These are phyloP conservation scores for Synanthedon formicaeformis DNA, from an alignment of 2,888 invertebrate genomes.

Conservation along the genomic window DNA sequence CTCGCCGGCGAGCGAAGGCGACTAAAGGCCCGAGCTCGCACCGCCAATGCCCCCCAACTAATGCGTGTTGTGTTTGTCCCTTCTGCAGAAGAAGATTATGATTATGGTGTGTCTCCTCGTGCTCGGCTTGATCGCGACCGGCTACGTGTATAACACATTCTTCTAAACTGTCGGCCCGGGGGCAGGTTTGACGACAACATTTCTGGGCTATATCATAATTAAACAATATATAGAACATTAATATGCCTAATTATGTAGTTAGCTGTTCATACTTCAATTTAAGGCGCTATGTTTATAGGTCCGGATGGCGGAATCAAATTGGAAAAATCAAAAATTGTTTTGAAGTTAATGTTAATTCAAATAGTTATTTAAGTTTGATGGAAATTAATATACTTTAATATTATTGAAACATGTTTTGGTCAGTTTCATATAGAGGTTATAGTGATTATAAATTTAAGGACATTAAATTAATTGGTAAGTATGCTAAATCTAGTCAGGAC, in stretches of 20 bases:
- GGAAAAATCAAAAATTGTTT: too few species aligned
- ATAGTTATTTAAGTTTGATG: background rate
- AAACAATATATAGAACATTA: slow-evolving; percentile 32
- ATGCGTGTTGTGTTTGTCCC: slow-evolving; percentile 62
- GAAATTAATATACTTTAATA: background rate
- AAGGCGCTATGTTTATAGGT: too few species aligned
- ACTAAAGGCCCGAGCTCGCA: slow-evolving; percentile 7
- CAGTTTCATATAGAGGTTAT: too few species aligned
- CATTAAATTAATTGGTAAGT: too few species aligned
- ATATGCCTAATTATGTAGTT: slow-evolving; percentile 6
- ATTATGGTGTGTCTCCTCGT: slow-evolving; percentile 89
- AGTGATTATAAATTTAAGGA: too few species aligned
- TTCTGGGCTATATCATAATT: slow-evolving; percentile 23
- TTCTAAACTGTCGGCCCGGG: slow-evolving; percentile 52
- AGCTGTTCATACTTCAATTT: too few species aligned
- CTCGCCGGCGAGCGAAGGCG: slow-evolving; percentile 6
- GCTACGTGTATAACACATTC: slow-evolving; percentile 69
- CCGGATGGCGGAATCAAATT: too few species aligned
- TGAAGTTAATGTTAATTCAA: background rate
- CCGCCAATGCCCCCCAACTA: slow-evolving; percentile 29
- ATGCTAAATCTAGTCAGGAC: too few species aligned
- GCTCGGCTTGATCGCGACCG: slow-evolving; percentile 77
- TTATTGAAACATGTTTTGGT: too few species aligned
- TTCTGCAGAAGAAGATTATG: slow-evolving; percentile 93
- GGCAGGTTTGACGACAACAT: slow-evolving; percentile 60